Evolutionary conservation across 2,888 invertebrate species (phyloP), one percentile per base, ranked within the genome.

Genomic region (Zele albiditarsus): DNA sequence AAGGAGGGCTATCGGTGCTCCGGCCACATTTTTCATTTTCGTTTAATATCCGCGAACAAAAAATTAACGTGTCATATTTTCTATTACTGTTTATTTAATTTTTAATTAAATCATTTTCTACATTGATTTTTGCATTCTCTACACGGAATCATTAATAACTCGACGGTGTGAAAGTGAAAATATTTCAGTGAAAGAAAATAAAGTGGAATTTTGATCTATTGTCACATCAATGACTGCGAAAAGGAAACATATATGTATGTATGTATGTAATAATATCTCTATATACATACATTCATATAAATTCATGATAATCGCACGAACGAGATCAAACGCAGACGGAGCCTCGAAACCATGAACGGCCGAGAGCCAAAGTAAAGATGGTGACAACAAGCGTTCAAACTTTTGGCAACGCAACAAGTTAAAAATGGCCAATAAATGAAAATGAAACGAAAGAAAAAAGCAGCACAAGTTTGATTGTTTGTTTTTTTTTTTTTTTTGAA

Each of bases 301-400:
- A 33, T 28, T 49, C 23, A 63, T 62, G 46, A 63, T 31, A 5
- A 23, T 28, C 27, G 46, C 25, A 12, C 6, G 38, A 33, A 63
- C 1, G 12, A 33, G 23, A 62, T 53, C 70, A 76, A 38, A 77
- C 77, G 76, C 71, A 77, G 75, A 71, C 77, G 76, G 66, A 76
- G 78, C 74, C 46, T 75, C 74, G 71, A 73, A 76, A 76, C 74
- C 66, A 68, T 68, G 74, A 76, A 74, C 69, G 79, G 75, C 72
- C 76, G 77, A 75, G 71, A 77, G 78, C 78, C 60, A 80, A 79
- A 78, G 71, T 73, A 77, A 75, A 77, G 25, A 28, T 46, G 53
- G 65, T 68, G 49, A 62, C 53, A 68, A 75, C 78, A 80, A 81
- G 79, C 78, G 74, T 65, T 78, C 58, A 74, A 77, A 75, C 66